Percentiles rank a stretch among this genome's conserved stretches.
phyloP scores from a whole-genome alignment of 2,888 invertebrate genomes.

The Byasa hedistus region DNA sequence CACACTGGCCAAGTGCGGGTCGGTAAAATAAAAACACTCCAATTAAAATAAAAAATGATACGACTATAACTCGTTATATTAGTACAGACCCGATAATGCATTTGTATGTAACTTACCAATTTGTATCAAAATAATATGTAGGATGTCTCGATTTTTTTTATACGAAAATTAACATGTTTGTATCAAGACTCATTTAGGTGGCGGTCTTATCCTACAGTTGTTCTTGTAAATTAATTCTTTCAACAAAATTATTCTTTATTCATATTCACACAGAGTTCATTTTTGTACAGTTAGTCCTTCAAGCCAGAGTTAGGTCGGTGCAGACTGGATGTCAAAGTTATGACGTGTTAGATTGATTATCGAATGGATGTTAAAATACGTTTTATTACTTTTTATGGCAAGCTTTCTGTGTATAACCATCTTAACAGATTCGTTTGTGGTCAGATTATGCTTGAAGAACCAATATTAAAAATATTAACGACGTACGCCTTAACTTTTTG shows the following conservation, averaged over 20 bases:
- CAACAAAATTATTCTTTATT: constrained; percentile 40
- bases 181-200: constrained; percentile 74
- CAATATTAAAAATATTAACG: constrained; percentile 28
- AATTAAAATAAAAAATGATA: constrained; percentile 22
- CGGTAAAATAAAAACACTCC: neutral
- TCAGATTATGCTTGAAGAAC: constrained; percentile 44
- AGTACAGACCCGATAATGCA: constrained; percentile 54
- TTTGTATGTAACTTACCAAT: constrained; percentile 60
- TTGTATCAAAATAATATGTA: constrained; percentile 65
- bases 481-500: constrained; percentile 19
- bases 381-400: constrained; percentile 77
- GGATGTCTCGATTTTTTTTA: constrained; percentile 62
- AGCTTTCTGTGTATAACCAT: constrained; percentile 67
- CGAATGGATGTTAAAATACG: constrained; percentile 80
- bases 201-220: constrained; percentile 57
- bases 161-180: constrained; percentile 78
- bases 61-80: constrained; percentile 38
- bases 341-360: constrained; percentile 82
- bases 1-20: too few relatives aligned
- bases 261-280: constrained; percentile 36
- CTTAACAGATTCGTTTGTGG: constrained; percentile 69
- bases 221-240: constrained; percentile 45
- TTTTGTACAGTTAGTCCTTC: constrained; percentile 38
- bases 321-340: constrained; percentile 78
- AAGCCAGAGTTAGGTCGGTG: constrained; percentile 59